Evolutionary conservation across 2,113 vertebrate species (phyloP).

Genomic region (Scomber japonicus): DNA sequence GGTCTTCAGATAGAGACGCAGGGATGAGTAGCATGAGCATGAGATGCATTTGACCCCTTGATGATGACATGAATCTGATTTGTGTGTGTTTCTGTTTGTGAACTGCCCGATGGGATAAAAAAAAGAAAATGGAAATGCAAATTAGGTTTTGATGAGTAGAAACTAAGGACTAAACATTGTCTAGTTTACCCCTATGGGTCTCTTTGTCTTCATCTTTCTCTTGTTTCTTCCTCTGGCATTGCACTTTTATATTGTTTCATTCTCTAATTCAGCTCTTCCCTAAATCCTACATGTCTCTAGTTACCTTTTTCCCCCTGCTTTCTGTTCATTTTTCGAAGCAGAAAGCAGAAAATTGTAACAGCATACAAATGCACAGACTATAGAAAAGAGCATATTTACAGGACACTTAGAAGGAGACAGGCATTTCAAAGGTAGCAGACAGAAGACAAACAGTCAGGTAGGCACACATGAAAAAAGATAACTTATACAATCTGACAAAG

Average conservation of each 20-base stretch:
- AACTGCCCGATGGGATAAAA: not conserved
- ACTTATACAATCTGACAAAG: no score
- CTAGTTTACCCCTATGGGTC: slow-evolving; percentile 1
- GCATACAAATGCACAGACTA: not conserved
- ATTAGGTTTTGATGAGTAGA: slow-evolving; percentile 40
- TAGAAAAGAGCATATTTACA: not conserved
- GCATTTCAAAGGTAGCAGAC: not conserved
- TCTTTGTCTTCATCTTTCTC: slow-evolving; percentile 10
- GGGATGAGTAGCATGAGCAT: not conserved
- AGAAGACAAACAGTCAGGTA: not conserved
- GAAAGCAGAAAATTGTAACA: not conserved
- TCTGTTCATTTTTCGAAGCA: no score
- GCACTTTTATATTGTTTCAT: not conserved
- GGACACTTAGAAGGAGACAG: no score
- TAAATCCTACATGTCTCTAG: not conserved
- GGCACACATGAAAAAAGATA: not conserved
- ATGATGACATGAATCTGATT: slow-evolving; percentile 9
- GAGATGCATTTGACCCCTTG: slow-evolving; percentile 37
- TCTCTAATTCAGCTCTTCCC: no score
- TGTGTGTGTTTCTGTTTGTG: not conserved
- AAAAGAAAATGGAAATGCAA: slow-evolving; percentile 46
- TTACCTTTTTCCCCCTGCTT: not conserved
- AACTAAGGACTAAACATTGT: slow-evolving; percentile 20
- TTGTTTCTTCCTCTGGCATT: slow-evolving; percentile 7
- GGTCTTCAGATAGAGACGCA: slow-evolving; percentile 10